These are phyloP conservation scores for Marmota monax DNA, from an alignment of 2,113 vertebrate species.

Conservation along the genomic window DNA sequence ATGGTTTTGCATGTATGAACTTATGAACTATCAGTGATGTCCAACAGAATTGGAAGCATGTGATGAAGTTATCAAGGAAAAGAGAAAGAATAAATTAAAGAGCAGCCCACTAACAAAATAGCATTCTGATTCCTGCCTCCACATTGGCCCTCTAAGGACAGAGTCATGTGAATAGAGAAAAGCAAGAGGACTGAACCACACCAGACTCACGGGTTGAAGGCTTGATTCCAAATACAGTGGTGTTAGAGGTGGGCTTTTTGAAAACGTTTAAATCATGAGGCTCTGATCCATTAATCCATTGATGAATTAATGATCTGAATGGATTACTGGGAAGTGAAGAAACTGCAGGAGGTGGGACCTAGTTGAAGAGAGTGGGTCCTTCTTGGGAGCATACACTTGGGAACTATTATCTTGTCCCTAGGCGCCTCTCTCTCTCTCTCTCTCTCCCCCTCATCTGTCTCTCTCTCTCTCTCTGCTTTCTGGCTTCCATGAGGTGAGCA, in stretches of 20 bases:
- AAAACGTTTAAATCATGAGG: too few relatives aligned
- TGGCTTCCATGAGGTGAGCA: background rate
- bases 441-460: rapidly evolving
- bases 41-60: background rate
- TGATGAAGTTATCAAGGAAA: background rate
- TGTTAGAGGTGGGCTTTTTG: background rate
- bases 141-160: background rate
- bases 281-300: too few relatives aligned
- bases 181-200: background rate
- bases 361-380: background rate
- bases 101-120: background rate
- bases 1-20: background rate
- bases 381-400: too few relatives aligned
- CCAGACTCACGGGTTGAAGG: background rate
- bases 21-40: background rate
- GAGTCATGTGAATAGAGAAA: background rate
- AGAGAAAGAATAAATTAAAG: background rate
- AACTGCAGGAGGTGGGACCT: background rate
- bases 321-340: background rate
- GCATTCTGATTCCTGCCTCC: background rate
- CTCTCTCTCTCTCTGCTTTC: background rate
- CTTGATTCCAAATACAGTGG: background rate
- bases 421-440: too few relatives aligned
- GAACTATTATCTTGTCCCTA: background rate
- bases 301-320: background rate